Base-by-base conservation (phyloP, 2,113 vertebrate genomes). In the Ranitomeya imitator region DNA sequence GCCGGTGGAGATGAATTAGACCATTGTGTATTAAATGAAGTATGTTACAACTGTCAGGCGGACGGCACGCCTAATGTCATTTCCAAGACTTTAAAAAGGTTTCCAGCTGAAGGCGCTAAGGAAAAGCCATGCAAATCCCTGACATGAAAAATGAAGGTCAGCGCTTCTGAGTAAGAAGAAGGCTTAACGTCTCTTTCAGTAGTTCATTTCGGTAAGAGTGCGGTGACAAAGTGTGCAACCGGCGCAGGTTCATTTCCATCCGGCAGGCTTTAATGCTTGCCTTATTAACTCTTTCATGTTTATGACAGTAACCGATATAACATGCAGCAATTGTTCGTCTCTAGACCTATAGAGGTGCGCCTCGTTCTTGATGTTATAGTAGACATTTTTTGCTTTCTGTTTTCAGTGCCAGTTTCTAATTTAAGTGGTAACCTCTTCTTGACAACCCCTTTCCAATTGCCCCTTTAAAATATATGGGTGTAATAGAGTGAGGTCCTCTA, bases 61-160 rank as follows among this genome's bases (percentile, higher is more conserved):
- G 55, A 61, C 37, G 79, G 26, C 54, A 79, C 78, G 55, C 55
- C 2, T 37, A 76, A 76, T 76, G 73, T 76, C 73, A 76, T 76
- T 76, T 76, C 73, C 45, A 19, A 76, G 73, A 76, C 73, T 76
- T 19, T 52, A 76, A 81, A 60, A 81, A 81, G 23, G n/a, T 81
- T 81, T 81, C 79, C 55, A 81, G 26, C 59, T 81, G 55, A 81
- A 60, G 23, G 79, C 79, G 26, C 55, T 61, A 19, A 18, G 57
- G 16, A 81, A 37, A 81, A 60, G 79, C 55, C 79, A 81, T 81
- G 79, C 55, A 81, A 60, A 81, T 81, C 81, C 54, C 21, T 65
- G 81, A 67, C 81, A 83, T 83, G 81, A 65, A 16, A 67, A 63
- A 83, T 67, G 81, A 67, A 67, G 55, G 45, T 65, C 61, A 52